Conservation (phyloP, 2,113 vertebrate species). For the Rhea pennata region DNA sequence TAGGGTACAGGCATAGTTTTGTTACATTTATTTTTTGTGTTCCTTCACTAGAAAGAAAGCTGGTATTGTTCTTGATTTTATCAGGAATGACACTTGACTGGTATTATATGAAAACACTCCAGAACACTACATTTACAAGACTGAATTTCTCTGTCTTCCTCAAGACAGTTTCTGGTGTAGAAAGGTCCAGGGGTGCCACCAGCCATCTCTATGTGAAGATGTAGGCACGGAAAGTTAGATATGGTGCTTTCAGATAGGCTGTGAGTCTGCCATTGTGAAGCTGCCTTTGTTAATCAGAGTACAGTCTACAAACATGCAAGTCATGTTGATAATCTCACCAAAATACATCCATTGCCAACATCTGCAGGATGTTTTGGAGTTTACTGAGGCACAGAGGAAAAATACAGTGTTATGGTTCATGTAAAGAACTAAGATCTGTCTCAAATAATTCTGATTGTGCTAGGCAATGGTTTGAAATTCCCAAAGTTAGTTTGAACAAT, state of each 20-base stretch:
- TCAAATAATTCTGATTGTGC: not conserved
- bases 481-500: not conserved
- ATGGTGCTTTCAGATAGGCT: not conserved
- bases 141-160: not conserved
- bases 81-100: too few relatives aligned
- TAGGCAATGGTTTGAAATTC: not conserved
- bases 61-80: not conserved
- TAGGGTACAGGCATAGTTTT: not conserved
- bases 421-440: not conserved
- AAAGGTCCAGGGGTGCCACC: not conserved
- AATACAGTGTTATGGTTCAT: not conserved
- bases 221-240: not conserved
- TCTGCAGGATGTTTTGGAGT: not conserved
- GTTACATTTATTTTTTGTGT: not conserved
- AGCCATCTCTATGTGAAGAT: not conserved
- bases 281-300: not conserved
- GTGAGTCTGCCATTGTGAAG: not conserved
- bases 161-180: not conserved
- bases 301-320: not conserved
- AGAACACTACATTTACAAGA: not conserved
- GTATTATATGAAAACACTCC: not conserved
- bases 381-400: not conserved
- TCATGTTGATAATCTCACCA: not conserved
- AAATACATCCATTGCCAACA: not conserved
- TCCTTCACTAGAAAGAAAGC: accelerated